These are phyloP conservation scores for Oncorhynchus tshawytscha DNA, from an alignment of 2,113 vertebrate species.

Conservation along the genomic window DNA sequence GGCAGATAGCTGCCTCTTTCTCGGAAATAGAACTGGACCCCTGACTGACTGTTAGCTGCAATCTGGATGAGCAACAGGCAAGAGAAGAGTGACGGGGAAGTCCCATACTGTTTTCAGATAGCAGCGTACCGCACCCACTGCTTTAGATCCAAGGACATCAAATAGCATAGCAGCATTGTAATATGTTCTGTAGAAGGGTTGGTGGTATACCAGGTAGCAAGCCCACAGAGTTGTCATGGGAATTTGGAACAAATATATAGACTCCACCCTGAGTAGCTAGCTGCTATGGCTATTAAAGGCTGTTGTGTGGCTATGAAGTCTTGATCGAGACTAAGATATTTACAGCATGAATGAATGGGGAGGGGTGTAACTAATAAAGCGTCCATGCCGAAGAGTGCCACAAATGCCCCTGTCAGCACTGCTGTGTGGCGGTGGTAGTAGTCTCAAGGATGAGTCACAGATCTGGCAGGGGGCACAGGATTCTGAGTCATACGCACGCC, in stretches of 20 bases:
- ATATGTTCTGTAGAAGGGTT: not conserved
- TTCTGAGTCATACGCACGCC: not conserved
- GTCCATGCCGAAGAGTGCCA: not conserved
- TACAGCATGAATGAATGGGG: not conserved
- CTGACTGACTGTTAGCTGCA: constrained; percentile 19
- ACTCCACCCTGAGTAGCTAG: not conserved
- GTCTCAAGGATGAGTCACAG: not conserved
- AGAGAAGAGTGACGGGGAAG: not conserved
- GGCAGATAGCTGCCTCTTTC: no score
- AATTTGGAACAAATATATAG: no score
- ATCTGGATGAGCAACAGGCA: constrained; percentile 9
- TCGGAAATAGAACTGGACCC: constrained; percentile 10
- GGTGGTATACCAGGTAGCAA: not conserved
- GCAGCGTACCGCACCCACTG: no score
- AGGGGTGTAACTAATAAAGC: not conserved
- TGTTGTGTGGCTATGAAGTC: not conserved
- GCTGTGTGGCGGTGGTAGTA: not conserved
- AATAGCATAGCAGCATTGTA: not conserved
- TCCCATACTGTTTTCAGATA: not conserved
- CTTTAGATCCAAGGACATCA: no score
- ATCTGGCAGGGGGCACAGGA: not conserved
- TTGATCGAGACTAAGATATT: not conserved
- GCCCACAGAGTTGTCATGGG: not conserved
- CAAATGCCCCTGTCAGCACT: not conserved
- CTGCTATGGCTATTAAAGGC: not conserved